Conservation (phyloP, 2,888 invertebrate species). For the Octodonta nipae region DNA sequence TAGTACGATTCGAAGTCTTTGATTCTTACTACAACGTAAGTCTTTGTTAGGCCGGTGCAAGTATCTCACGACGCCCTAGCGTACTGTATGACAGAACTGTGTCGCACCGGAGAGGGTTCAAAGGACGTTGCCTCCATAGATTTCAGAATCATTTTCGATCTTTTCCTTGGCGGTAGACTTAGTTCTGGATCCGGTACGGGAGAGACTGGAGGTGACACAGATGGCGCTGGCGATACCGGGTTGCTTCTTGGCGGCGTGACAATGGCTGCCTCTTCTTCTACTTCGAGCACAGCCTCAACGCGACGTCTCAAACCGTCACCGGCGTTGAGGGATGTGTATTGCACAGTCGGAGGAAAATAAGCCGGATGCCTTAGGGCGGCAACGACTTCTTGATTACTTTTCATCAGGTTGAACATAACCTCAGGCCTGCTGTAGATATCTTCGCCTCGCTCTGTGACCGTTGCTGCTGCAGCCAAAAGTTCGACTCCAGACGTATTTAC, state of each 20-base stretch:
- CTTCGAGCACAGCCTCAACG: slow-evolving; percentile 46
- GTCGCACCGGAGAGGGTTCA: slow-evolving; percentile 31
- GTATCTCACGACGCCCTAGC: slow-evolving; percentile 51
- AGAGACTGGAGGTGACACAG: slow-evolving; percentile 27
- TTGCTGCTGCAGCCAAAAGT: slow-evolving; percentile 35
- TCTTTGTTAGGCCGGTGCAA: background rate
- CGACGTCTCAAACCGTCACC: slow-evolving; percentile 46
- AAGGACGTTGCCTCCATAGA: slow-evolving; percentile 41
- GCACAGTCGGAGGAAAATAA: slow-evolving; percentile 26
- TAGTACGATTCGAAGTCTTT: slow-evolving; percentile 13
- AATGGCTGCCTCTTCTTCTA: slow-evolving; percentile 36
- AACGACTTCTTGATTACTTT: slow-evolving; percentile 23
- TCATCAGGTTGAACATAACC: slow-evolving; percentile 30
- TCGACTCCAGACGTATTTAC: slow-evolving; percentile 29
- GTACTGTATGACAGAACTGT: slow-evolving; percentile 73
- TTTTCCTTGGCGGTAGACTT: slow-evolving; percentile 64
- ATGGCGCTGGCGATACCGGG: slow-evolving; percentile 39
- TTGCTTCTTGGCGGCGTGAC: slow-evolving; percentile 48
- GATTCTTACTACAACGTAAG: no score
- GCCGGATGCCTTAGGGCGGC: slow-evolving; percentile 27
- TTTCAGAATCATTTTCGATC: slow-evolving; percentile 62
- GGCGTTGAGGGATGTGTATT: slow-evolving; percentile 31
- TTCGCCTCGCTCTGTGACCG: slow-evolving; percentile 33
- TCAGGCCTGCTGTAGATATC: slow-evolving; percentile 18
- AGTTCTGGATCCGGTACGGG: slow-evolving; percentile 39